Percentiles rank a stretch among this genome's conserved stretches.
Evolutionary conservation across 2,797 vertebrate species (phyloP).

Genomic region (Pelobates cultripes): DNA sequence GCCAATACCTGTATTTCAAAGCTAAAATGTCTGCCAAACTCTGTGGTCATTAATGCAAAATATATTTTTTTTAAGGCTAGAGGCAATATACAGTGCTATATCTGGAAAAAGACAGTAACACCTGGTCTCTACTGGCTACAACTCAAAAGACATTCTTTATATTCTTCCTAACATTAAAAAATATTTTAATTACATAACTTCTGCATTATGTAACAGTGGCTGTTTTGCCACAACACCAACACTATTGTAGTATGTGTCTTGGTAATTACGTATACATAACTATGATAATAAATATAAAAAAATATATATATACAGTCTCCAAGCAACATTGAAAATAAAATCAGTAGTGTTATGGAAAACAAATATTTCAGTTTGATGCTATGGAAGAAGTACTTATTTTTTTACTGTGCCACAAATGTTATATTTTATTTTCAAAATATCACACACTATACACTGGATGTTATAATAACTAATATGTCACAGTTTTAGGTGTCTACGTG

Average conservation of each 20-base stretch:
- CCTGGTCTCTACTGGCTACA: conserved; percentile 33
- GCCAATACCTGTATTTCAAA: neutral
- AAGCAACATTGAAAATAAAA: conserved; percentile 18
- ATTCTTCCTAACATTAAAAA: conserved; percentile 38
- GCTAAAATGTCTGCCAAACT: conserved; percentile 20
- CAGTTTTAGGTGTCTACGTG: no score
- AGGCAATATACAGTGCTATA: conserved; percentile 35
- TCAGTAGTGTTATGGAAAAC: neutral
- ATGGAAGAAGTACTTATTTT: neutral
- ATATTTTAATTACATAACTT: conserved; percentile 30
- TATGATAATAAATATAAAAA: conserved; percentile 11
- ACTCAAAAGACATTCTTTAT: neutral
- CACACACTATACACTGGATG: no score
- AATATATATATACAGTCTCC: conserved; percentile 13
- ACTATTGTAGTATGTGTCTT: neutral
- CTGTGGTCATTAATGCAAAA: conserved; percentile 39
- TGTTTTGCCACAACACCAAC: conserved; percentile 18
- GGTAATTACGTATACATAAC: conserved; percentile 27
- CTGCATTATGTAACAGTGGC: conserved; percentile 16
- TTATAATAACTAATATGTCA: no score
- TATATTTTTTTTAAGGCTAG: neutral
- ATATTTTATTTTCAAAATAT: no score
- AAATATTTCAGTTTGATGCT: neutral
- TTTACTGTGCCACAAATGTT: neutral
- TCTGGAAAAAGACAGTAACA: conserved; percentile 40